Evolutionary conservation across 2,888 invertebrate species (phyloP).

Genomic region (Thysanoteuthis rhombus): DNA sequence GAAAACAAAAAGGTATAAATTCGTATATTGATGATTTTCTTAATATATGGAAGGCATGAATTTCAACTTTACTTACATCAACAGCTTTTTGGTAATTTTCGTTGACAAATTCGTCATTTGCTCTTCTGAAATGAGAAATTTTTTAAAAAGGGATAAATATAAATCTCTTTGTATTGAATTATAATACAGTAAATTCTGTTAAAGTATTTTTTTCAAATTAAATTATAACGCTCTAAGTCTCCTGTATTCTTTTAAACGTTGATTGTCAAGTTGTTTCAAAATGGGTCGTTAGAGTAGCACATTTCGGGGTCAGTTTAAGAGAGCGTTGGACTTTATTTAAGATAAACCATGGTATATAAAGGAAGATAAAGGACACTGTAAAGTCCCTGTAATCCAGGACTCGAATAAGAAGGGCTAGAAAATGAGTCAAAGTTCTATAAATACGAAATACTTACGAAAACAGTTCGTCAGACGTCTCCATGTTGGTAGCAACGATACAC

Average conservation of each 20-base stretch:
- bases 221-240: too few species aligned
- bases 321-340: background rate
- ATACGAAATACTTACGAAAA: slow-evolving; percentile 19
- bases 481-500: slow-evolving; percentile 25
- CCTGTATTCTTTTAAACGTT: too few species aligned
- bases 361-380: background rate
- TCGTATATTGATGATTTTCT: too few species aligned
- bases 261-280: background rate
- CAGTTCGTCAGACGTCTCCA: background rate
- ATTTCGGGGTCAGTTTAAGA: background rate
- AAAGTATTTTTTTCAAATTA: background rate
- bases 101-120: slow-evolving; percentile 60
- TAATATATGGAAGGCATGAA: too few species aligned
- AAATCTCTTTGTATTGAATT: background rate
- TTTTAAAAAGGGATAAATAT: slow-evolving; percentile 32
- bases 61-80: slow-evolving; percentile 46
- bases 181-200: background rate
- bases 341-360: background rate
- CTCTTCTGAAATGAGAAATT: slow-evolving; percentile 51
- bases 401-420: background rate
- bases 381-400: background rate
- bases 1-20: too few species aligned
- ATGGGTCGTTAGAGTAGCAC: background rate
- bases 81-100: slow-evolving; percentile 60
- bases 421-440: background rate